Evolutionary conservation across 2,888 invertebrate species (phyloP).

Genomic region (Anthophora plumipes): DNA sequence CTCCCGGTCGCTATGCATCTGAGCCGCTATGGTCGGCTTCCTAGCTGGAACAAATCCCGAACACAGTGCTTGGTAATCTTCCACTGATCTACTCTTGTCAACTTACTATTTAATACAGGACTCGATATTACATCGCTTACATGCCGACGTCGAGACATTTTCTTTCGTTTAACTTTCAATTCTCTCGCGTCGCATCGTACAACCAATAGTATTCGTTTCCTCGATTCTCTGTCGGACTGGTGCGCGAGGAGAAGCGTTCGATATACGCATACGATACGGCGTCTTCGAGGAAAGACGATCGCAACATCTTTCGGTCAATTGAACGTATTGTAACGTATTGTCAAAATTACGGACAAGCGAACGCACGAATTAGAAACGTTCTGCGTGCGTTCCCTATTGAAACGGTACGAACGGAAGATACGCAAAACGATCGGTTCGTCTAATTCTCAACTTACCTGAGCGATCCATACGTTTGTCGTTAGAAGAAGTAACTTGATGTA

Average conservation of each 20-base stretch:
- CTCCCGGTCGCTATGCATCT: constrained; percentile 86
- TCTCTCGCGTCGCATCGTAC: constrained; percentile 2
- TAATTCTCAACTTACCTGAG: constrained; percentile 66
- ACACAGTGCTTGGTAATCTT: constrained; percentile 84
- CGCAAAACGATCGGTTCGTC: constrained; percentile 18
- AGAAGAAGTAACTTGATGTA: constrained; percentile 35
- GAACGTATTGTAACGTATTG: not conserved
- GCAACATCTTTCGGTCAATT: not conserved
- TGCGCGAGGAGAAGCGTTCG: constrained; percentile 71
- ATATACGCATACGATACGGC: no score
- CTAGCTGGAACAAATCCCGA: constrained; percentile 87
- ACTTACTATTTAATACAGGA: constrained; percentile 40
- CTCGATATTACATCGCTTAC: no score
- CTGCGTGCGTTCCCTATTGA: not conserved
- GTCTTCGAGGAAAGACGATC: not conserved
- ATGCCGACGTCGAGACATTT: not conserved
- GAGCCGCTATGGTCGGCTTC: constrained; percentile 87
- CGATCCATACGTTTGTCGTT: constrained; percentile 35
- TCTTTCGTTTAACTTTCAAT: constrained; percentile 8
- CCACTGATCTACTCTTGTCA: constrained; percentile 71
- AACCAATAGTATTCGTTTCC: not conserved
- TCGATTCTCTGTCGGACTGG: constrained; percentile 3
- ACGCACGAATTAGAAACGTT: not conserved
- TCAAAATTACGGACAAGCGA: not conserved
- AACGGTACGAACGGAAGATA: not conserved